Evolutionary conservation across 2,888 invertebrate genomes (phyloP).

Genomic region (Sacculina carcini): DNA sequence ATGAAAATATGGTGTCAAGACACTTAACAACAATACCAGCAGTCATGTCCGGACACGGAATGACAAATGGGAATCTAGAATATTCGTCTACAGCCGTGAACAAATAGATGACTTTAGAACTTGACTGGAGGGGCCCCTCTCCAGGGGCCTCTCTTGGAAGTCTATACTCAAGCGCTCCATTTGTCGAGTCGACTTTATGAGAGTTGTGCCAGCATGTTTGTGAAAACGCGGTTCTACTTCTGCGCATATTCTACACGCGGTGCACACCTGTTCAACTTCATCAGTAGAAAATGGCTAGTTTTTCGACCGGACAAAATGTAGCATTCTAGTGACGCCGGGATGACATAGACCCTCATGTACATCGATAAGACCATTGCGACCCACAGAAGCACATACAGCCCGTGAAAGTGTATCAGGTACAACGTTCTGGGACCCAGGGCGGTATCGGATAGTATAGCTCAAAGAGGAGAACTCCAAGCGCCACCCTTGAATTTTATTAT

Average conservation of each 20-base stretch:
- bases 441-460: conserved; percentile 10
- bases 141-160: not conserved
- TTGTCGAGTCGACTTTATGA: conserved; percentile 9
- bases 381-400: conserved; percentile 2
- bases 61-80: conserved; percentile 5
- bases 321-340: too few species aligned
- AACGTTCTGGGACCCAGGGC: conserved; percentile 8
- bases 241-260: conserved; percentile 6
- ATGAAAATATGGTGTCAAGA: not conserved
- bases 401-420: conserved; percentile 8
- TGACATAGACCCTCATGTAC: too few species aligned
- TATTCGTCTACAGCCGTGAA: not conserved
- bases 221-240: conserved; percentile 8
- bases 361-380: too few species aligned
- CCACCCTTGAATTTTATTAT: not conserved
- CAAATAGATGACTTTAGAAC: conserved; percentile 8
- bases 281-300: conserved; percentile 7
- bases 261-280: conserved; percentile 2
- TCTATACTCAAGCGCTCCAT: not conserved
- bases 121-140: conserved; percentile 12
- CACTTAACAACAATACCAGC: conserved; percentile 8
- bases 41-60: conserved; percentile 12
- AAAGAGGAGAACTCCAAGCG: conserved; percentile 7
- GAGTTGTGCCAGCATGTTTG: conserved; percentile 12
- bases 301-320: too few species aligned